phyloP scores from a whole-genome alignment of 2,888 invertebrate species.

The Thymelicus lineola region DNA sequence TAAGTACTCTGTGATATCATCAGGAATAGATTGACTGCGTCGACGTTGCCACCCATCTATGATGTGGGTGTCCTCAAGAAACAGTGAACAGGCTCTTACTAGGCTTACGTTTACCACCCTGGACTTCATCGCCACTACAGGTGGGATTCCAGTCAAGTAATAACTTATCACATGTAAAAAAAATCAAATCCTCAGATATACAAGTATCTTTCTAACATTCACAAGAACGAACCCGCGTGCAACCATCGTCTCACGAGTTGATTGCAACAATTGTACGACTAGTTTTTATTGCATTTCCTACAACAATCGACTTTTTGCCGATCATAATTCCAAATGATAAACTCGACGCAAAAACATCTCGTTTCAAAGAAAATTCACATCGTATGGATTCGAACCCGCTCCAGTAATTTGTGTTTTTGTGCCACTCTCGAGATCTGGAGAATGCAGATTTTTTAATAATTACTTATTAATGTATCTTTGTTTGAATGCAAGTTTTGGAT shows the following conservation, averaged over 20 bases:
- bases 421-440: constrained; percentile 32
- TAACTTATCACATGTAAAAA: too few species aligned
- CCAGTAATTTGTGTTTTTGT: constrained; percentile 79
- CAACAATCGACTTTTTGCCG: constrained; percentile 48
- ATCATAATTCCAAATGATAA: constrained; percentile 50
- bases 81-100: too few species aligned
- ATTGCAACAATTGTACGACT: constrained; percentile 38
- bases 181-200: too few species aligned
- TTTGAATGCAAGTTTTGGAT: background rate
- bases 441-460: constrained; percentile 19
- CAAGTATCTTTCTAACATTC: too few species aligned
- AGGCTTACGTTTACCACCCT: too few species aligned
- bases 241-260: constrained; percentile 20
- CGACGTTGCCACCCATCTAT: too few species aligned
- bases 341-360: constrained; percentile 52
- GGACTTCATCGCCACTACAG: too few species aligned
- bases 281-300: constrained; percentile 50
- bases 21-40: too few species aligned
- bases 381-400: constrained; percentile 71
- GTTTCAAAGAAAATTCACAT: constrained; percentile 67
- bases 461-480: constrained; percentile 7
- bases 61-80: too few species aligned
- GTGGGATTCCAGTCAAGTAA: too few species aligned
- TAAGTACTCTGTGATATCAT: too few species aligned
- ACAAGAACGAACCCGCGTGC: constrained; percentile 23